Base-by-base conservation (phyloP, 2,113 vertebrate species). In the Hippocampus abdominalis region DNA sequence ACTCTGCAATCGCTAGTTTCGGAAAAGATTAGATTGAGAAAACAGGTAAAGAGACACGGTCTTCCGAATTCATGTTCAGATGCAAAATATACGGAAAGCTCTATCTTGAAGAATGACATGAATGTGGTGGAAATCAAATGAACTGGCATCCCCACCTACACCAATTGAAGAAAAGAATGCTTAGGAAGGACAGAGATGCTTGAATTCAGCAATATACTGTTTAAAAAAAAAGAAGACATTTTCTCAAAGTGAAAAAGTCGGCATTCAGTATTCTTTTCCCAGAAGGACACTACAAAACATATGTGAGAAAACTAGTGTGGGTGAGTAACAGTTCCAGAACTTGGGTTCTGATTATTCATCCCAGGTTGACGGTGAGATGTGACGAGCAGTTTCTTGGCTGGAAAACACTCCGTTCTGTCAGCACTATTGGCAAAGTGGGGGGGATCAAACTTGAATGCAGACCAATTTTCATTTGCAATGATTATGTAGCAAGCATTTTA, bases 331-430 rank as follows among this genome's bases (percentile, higher is more conserved):
- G n/a, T 42, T 25, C 23, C n/a, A 21, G 40, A 64, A 64, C 6
- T 64, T 25, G 25, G 63, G 44, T 64, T 64, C 23, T 46, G 63
- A 64, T 64, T 64, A 46, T 64, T 64, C 63, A 64, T 48, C 63
- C 42, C 63, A 64, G 42, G 63, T 64, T 64, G 63, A 64, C 40
- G 8, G 39, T 15, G 62, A 64, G 39, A 64, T 44, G 62, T 42
- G 40, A 64, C 63, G 42, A 64, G 62, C 63, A 27, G 42, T 48
- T 64, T 64, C 63, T 64, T 64, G 63, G 63, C 42, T 27, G 40
- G 42, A 25, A 46, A 64, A 64, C 63, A 64, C 13, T 25, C 40
- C 16, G 42, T 8, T 12, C 62, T 46, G 63, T 64, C 63, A 64
- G 42, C 42, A 16, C 63, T 46, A 18, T 64, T 27, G 63, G 42